A percentile compares a stretch with the other conserved stretches of the same genome.
Conservation (phyloP, 2,797 vertebrate genomes). For the Poecile montanus region DNA sequence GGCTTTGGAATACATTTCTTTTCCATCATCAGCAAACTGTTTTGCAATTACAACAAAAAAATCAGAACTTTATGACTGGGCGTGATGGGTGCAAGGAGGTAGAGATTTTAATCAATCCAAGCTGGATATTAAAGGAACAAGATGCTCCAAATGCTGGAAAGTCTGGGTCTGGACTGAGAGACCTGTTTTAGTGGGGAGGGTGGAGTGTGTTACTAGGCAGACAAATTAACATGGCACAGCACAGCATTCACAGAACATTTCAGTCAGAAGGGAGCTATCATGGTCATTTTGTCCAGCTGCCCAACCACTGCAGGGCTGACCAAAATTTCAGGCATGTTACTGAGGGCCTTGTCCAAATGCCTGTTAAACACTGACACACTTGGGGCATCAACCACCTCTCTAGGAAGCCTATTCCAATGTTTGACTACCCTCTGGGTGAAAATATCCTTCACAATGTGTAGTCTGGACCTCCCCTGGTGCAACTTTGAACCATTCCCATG, state of each 20-base stretch:
- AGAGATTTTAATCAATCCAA: background rate
- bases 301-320: background rate
- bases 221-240: background rate
- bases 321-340: background rate
- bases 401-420: background rate
- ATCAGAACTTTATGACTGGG: background rate
- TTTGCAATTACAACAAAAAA: background rate
- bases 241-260: background rate
- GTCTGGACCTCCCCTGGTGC: background rate
- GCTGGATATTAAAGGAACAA: background rate
- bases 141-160: background rate
- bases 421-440: background rate
- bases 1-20: background rate
- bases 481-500: background rate
- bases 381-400: background rate
- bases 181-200: fast-evolving
- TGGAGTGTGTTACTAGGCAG: fast-evolving
- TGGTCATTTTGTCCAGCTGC: background rate
- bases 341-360: background rate
- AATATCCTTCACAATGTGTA: background rate
- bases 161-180: background rate
- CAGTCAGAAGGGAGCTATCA: background rate
- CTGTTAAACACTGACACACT: background rate
- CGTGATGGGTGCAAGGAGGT: background rate
- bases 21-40: background rate